Conservation (phyloP, 2,113 vertebrate genomes). For the Pampusana beccarii region DNA sequence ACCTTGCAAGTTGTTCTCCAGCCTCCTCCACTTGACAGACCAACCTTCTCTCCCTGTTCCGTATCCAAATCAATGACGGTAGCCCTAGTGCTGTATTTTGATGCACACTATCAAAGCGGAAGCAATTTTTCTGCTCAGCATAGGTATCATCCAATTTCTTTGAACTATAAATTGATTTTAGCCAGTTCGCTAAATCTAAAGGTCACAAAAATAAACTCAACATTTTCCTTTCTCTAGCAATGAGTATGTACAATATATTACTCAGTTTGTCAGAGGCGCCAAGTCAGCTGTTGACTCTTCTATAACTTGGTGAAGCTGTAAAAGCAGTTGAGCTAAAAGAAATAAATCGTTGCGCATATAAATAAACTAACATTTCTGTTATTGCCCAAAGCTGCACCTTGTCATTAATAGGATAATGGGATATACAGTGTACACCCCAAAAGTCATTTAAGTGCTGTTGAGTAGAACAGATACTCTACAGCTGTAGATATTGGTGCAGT, state of each 20-base stretch:
- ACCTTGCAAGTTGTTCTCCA: background rate
- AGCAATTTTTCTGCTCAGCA: conserved; percentile 51
- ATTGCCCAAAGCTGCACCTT: background rate
- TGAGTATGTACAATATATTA: conserved; percentile 17
- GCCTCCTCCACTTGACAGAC: background rate
- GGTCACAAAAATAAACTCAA: conserved; percentile 63
- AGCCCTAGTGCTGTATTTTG: background rate
- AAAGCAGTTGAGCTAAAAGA: conserved; percentile 51
- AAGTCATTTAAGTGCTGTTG: conserved; percentile 54
- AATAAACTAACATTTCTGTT: conserved; percentile 63
- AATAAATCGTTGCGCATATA: conserved; percentile 45
- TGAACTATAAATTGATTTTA: conserved; percentile 70
- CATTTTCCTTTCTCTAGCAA: conserved; percentile 22
- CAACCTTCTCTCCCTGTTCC: background rate
- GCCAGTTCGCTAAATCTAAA: conserved; percentile 61
- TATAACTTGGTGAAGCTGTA: conserved; percentile 43
- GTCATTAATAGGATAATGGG: conserved; percentile 59
- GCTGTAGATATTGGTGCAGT: background rate
- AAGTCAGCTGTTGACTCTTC: conserved; percentile 54
- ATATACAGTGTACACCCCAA: conserved; percentile 27
- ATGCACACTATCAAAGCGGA: conserved; percentile 19
- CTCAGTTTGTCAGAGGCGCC: conserved; percentile 33
- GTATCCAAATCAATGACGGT: background rate
- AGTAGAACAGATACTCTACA: conserved; percentile 31
- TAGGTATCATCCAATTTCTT: conserved; percentile 37